A percentile compares a stretch with the other conserved stretches of the same genome.
Conservation (phyloP, 2,888 invertebrate genomes). For the Melieria omissa region DNA sequence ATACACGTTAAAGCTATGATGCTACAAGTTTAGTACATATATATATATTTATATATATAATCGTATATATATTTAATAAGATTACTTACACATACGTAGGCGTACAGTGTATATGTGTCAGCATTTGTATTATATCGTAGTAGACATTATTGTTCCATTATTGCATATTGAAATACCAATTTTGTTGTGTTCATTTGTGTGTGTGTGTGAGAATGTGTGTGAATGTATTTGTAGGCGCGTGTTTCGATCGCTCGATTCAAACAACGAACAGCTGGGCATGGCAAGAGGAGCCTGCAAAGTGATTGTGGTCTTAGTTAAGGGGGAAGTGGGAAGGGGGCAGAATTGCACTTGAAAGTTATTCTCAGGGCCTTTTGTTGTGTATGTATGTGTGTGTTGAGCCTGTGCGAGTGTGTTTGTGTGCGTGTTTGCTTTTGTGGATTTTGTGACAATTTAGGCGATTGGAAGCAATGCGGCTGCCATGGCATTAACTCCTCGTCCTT, state of each 20-base stretch:
- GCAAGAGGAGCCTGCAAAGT: not conserved
- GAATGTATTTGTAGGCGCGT: not conserved
- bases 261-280: too few relatives aligned
- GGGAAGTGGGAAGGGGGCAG: not conserved
- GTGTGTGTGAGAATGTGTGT: not conserved
- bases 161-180: constrained; percentile 23
- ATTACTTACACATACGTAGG: constrained; percentile 12
- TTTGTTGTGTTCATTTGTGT: not conserved
- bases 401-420: not conserved
- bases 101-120: constrained; percentile 20
- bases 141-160: constrained; percentile 27
- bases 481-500: too few relatives aligned
- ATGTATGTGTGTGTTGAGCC: not conserved
- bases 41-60: not conserved
- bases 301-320: not conserved
- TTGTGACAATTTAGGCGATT: too few relatives aligned
- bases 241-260: not conserved
- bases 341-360: constrained; percentile 23
- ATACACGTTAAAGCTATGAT: too few relatives aligned
- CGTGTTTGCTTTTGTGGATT: not conserved
- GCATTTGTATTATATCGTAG: constrained; percentile 15
- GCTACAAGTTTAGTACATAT: not conserved
- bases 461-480: too few relatives aligned
- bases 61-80: constrained; percentile 2
- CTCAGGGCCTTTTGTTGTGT: not conserved